A percentile compares a stretch with the other conserved stretches of the same genome.
Evolutionary conservation across 2,113 vertebrate species (phyloP).

Genomic region (Psilopsiagon aurifrons): DNA sequence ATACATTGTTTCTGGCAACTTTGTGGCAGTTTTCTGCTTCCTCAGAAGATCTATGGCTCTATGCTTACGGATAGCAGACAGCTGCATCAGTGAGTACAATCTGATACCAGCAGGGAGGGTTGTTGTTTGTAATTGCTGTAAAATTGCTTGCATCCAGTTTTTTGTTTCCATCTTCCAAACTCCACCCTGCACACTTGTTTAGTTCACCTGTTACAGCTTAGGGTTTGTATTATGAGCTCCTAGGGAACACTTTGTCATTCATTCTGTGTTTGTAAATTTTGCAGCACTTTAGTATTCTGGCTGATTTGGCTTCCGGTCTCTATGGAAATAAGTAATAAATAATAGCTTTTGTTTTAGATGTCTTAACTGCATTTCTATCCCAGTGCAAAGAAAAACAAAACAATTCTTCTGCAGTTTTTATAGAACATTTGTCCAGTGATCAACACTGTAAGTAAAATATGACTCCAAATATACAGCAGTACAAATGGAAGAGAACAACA

Average conservation of each 20-base stretch:
- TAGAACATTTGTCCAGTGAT: background rate
- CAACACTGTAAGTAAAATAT: background rate
- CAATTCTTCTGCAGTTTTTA: background rate
- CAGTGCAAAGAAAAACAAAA: background rate
- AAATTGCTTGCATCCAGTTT: background rate
- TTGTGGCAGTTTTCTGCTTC: background rate
- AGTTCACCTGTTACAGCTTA: background rate
- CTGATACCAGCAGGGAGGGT: background rate
- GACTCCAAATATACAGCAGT: background rate
- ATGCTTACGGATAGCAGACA: background rate
- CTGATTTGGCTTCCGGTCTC: background rate
- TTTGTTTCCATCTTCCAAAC: background rate
- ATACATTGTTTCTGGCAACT: background rate
- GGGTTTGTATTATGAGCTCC: background rate
- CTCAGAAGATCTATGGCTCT: background rate
- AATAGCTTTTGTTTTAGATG: background rate
- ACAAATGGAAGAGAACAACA: background rate
- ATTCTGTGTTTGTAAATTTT: background rate
- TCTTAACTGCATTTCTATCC: background rate
- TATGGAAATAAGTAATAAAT: slow-evolving; percentile 10
- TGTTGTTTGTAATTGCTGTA: background rate
- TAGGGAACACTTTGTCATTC: background rate
- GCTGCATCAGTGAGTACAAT: background rate
- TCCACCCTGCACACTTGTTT: background rate
- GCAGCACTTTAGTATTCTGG: background rate